A percentile compares a stretch with the other conserved stretches of the same genome.
These are phyloP conservation scores for Brienomyrus brachyistius DNA, from an alignment of 2,113 vertebrate genomes.

Conservation along the genomic window DNA sequence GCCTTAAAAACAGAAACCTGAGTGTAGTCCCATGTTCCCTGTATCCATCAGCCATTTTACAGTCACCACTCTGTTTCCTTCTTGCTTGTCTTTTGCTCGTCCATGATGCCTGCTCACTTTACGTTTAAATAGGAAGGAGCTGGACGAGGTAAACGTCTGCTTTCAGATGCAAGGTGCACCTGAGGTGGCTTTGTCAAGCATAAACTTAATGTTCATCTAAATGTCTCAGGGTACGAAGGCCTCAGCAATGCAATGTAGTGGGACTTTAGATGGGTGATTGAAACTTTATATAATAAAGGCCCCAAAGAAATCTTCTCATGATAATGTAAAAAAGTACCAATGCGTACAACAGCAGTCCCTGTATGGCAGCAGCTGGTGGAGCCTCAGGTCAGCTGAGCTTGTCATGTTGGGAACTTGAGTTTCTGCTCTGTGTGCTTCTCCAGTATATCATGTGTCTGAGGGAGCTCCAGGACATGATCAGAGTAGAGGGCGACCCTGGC, in stretches of 20 bases:
- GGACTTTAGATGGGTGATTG: neutral
- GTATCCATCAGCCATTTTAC: neutral
- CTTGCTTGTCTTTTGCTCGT: neutral
- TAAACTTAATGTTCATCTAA: neutral
- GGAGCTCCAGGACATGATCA: conserved; percentile 51
- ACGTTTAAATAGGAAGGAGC: neutral
- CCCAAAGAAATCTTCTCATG: neutral
- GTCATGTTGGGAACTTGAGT: neutral
- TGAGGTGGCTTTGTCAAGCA: neutral
- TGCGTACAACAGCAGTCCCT: neutral
- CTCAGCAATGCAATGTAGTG: neutral
- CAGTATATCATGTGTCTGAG: conserved; percentile 52
- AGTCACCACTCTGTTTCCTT: neutral
- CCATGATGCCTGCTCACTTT: neutral
- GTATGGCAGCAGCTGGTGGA: neutral
- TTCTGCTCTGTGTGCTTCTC: conserved; percentile 23
- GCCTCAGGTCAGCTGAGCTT: neutral
- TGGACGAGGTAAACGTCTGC: neutral
- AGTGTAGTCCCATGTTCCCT: neutral
- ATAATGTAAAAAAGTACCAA: neutral
- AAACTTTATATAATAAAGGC: neutral
- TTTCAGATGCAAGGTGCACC: neutral
- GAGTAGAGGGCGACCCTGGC: conserved; percentile 34
- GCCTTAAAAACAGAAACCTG: neutral
- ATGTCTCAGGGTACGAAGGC: neutral